Base-by-base conservation (phyloP, 2,888 invertebrate species). In the Timandra comae region DNA sequence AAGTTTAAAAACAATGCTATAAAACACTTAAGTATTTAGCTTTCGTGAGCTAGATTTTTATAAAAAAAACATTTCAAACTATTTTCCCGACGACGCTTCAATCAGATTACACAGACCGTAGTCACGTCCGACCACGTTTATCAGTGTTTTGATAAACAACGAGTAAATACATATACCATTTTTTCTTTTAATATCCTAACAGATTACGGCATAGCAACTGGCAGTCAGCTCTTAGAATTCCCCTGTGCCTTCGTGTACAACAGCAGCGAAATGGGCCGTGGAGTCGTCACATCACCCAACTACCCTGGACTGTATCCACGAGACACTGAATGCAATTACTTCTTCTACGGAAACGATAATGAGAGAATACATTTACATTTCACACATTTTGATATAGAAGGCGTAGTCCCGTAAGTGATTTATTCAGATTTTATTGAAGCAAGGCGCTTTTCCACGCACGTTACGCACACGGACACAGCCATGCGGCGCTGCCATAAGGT, bases 381-480 rank as follows among this genome's bases (percentile, higher is more conserved):
- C 72, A 91, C 91, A 37, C 93, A 94, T 76, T 97, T 97, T 66
- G 96, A 97, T 70, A 93, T 98, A 11, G 98, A 98, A 79, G 98
- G 98, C 41, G 93, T 97, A 36, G 86, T 91, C 49, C 97, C 96
- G 97, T 98, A 88, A 92, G 93, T 90, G 60, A 43, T 34, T 44
- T 39, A 47, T 50, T 48, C 44, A 35, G 40, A 46, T 43, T 28
- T 25, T 46, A 43, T 52, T 46, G 28, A 30, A 22, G 22, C 3
- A 7, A 13, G 8, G 12, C 11, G 19, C n/a, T n/a, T n/a, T n/a
- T n/a, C n/a, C n/a, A n/a, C n/a, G n/a, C n/a, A n/a, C n/a, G n/a
- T n/a, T n/a, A n/a, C n/a, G n/a, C n/a, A n/a, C n/a, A n/a, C n/a
- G n/a, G n/a, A n/a, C n/a, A n/a, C n/a, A n/a, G n/a, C n/a, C n/a